Conservation (phyloP, 2,113 vertebrate species). For the Cardinalis cardinalis region DNA sequence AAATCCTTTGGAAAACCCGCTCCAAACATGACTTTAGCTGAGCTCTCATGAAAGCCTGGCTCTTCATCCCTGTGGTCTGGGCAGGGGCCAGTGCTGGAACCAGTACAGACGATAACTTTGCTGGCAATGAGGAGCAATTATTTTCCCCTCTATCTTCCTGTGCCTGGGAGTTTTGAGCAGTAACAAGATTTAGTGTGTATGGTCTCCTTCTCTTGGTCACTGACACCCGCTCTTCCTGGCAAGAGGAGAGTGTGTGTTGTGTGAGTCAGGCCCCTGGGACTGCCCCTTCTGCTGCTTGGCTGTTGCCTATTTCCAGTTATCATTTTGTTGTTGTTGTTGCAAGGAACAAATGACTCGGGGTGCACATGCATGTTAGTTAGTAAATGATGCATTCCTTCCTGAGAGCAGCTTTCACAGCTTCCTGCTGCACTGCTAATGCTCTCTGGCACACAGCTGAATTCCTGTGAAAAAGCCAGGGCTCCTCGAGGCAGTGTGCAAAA, state of each 20-base stretch:
- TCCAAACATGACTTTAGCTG: not conserved
- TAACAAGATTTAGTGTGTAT: not conserved
- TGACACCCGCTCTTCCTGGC: constrained; percentile 29
- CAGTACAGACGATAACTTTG: not conserved
- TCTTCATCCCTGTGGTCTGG: constrained; percentile 11
- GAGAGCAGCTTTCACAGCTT: constrained; percentile 31
- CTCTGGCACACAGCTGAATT: constrained; percentile 4
- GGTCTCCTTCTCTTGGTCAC: constrained; percentile 16
- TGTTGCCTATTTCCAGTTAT: not conserved
- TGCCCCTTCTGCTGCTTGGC: constrained; percentile 48
- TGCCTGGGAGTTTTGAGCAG: not conserved
- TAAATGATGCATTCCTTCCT: constrained; percentile 41
- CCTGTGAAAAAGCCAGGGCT: constrained; percentile 31
- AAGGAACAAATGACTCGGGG: not conserved
- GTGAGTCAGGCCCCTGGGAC: constrained; percentile 54
- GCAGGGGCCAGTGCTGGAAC: constrained; percentile 35
- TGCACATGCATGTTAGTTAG: constrained; percentile 53
- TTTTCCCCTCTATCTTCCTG: constrained; percentile 37
- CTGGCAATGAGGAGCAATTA: constrained; percentile 18
- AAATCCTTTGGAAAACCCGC: not conserved
- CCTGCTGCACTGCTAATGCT: constrained; percentile 38
- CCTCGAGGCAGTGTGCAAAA: not conserved
- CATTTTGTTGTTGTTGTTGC: not conserved
- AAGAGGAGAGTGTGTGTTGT: not conserved
- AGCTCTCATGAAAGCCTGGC: not conserved